A percentile compares a stretch with the other conserved stretches of the same genome.
Conservation (phyloP, 2,888 invertebrate genomes). For the Pseudolycoriella hygida region DNA sequence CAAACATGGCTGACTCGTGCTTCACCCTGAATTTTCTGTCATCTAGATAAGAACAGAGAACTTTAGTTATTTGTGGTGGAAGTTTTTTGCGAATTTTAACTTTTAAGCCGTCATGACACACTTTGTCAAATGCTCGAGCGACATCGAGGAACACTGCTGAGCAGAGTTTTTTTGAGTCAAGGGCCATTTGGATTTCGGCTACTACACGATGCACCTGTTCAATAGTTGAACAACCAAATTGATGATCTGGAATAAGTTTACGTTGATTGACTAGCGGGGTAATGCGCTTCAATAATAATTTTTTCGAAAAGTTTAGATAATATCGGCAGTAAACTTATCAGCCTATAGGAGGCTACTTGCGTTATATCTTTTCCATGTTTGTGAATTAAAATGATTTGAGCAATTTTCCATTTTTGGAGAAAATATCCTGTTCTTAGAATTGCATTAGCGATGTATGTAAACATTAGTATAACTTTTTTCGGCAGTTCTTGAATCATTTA, state of each 20-base stretch:
- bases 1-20: slow-evolving; percentile 5
- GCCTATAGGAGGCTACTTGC: not conserved
- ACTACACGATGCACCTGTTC: not conserved
- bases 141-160: slow-evolving; percentile 4
- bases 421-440: not conserved
- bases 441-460: not conserved
- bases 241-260: not conserved
- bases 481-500: not conserved
- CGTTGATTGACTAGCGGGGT: not conserved
- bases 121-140: slow-evolving; percentile 3
- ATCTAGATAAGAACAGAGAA: slow-evolving; percentile 5
- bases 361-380: slow-evolving; percentile 5
- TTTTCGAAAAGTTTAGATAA: slow-evolving; percentile 7
- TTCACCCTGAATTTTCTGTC: slow-evolving; percentile 7
- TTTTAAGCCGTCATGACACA: not conserved
- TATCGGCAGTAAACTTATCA: not conserved
- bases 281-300: not conserved
- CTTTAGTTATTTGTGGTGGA: not conserved
- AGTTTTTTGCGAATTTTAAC: not conserved
- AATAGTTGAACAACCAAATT: not conserved
- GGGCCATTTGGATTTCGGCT: not conserved
- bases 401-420: slow-evolving; percentile 3
- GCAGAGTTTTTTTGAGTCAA: not conserved
- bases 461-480: not conserved
- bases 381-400: slow-evolving; percentile 4